Evolutionary conservation across 2,113 vertebrate genomes (phyloP), one percentile per base, ranked within the genome.

Genomic region (Oreochromis aureus): DNA sequence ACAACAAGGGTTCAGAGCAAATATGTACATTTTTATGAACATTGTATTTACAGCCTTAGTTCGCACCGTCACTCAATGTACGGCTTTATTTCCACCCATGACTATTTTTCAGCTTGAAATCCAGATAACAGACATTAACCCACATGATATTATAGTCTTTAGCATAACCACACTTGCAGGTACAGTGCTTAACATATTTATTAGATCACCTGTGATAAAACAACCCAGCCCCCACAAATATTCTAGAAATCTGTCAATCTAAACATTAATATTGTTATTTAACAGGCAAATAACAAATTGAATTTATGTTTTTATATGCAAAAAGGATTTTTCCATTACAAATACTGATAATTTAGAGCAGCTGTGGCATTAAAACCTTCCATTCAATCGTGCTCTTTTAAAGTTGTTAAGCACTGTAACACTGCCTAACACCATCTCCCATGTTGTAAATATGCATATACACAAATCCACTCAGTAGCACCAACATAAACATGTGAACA

Each of bases 1-100:
- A 71, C 78, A 78, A 63, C 84, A 87, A 83, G n/a, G 55, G 32
- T 16, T 19, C 78, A 84, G 19, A 82, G 81, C 80, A 91, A 87
- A 87, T 95, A 96, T 96, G 86, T 97, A 96, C 94, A 97, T 82
- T 61, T 90, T 53, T 90, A 94, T 95, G 80, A 91, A 94, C 94
- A 95, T 54, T 48, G 85, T 94, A 95, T 95, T 89, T 97, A 96
- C 93, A 96, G 16, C 27, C 85, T 84, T 30, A 82, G 56, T 83
- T 58, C 41, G 3, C 4, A 22, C 34, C 6, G 41, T 85, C 53
- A 7, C 10, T 73, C 18, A 44, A 36, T 46, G 39, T 22, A 78
- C 7, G 5, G 44, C 18, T 78, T 53, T 30, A n/a, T 53, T 78
- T 78, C 46, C 46, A 73, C 22, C 24, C 69, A 73, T 18, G 22